Evolutionary conservation across 2,113 vertebrate genomes (phyloP).

Genomic region (Maccullochella peelii): DNA sequence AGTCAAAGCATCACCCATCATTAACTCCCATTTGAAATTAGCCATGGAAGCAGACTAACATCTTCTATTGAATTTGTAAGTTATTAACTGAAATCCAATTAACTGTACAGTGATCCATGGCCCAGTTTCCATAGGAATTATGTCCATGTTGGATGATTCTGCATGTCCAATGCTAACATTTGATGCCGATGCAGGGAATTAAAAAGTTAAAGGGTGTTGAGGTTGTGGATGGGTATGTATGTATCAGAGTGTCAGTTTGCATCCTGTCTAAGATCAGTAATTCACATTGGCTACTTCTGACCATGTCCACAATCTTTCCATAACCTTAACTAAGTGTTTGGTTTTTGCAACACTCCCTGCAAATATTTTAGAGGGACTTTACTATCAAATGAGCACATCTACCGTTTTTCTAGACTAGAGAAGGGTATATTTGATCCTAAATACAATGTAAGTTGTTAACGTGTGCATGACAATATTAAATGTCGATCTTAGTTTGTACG

Average conservation of each 20-base stretch:
- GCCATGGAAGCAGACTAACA: not conserved
- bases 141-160: not conserved
- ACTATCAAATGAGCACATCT: too few relatives aligned
- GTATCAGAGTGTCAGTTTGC: not conserved
- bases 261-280: not conserved
- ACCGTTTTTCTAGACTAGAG: too few relatives aligned
- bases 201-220: not conserved
- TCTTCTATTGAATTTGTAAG: not conserved
- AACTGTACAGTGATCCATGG: not conserved
- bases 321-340: not conserved
- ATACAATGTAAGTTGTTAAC: too few relatives aligned
- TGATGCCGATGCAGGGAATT: not conserved
- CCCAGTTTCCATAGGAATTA: not conserved
- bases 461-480: too few relatives aligned
- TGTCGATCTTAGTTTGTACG: too few relatives aligned
- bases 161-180: not conserved
- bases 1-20: not conserved
- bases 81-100: not conserved
- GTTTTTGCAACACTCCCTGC: too few relatives aligned
- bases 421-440: too few relatives aligned
- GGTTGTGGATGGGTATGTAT: not conserved
- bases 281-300: too few relatives aligned
- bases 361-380: too few relatives aligned
- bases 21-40: not conserved
- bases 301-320: not conserved